Evolutionary conservation across 2,113 vertebrate genomes (phyloP), one percentile per base, ranked within the genome.

Genomic region (Pithys albifrons): DNA sequence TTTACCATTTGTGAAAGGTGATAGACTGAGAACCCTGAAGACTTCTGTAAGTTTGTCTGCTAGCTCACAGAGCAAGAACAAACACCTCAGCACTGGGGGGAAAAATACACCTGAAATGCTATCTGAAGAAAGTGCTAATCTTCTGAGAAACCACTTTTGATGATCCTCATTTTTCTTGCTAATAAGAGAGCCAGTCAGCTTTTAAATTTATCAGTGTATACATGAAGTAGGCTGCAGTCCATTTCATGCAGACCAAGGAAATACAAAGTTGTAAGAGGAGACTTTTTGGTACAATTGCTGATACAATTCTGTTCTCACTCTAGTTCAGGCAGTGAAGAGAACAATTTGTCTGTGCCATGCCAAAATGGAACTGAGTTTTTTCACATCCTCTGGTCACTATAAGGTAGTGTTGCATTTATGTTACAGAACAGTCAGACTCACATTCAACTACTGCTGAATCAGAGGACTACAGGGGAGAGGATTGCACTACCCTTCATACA

Each of bases 11-110:
- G 52, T 75, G 93, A 89, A 89, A 96, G 76, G 82, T n/a, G 39
- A 85, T 17, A 95, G 79, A 94, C 87, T 72, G 92, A 91, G 87
- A 95, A 75, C 66, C 43, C 73, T 72, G 64, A 55, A 93, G 82
- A 96, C 31, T 45, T 41, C 67, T 41, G 0, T 24, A 76, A 80
- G 55, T 45, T 77, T 39, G 39, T 54, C 55, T 93, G 57, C 71
- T 91, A 92, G 62, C 52, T 37, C 76, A 87, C 43, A 77, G 64
- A 84, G 51, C 43, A 91, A 75, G 41, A 80, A 80, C 31, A 79
- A 85, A 82, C 19, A 80, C 58, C 70, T 73, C 87, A 81, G 49
- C 52, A 74, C 1, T n/a, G 41, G 19, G 11, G 6, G 28, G 7
- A 69, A 59, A 76, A 91, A 67, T 13, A 81, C 12, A 67, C 27